Base-by-base conservation (phyloP, 2,888 invertebrate genomes). In the Meiosimyza decipiens region DNA sequence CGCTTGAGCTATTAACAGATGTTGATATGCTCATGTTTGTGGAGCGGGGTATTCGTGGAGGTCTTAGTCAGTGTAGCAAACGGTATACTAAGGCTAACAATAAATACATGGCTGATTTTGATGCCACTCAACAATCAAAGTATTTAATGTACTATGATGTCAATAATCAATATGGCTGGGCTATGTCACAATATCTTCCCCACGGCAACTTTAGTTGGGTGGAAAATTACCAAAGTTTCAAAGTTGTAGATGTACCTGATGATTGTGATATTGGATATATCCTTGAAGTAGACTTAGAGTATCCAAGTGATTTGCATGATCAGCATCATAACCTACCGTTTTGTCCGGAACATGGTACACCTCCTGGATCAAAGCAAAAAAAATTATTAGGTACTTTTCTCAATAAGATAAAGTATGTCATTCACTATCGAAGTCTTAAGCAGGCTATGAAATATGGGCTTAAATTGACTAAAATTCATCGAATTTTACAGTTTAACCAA, bases 81-180 rank as follows among this genome's bases (percentile, higher is more conserved):
- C 55, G 55, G 15, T n/a, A 55, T n/a, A 12, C 16, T 55, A 55
- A 55, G 6, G 55, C 55, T 12, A 15, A 55, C 18, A 55, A 55
- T 55, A 55, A 55, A 55, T 55, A 55, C 6, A 13, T 57, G 55
- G 3, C 18, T 18, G 55, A 22, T 3, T 57, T 11, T 18, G 13
- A 57, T 6, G 55, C 2, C 1, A 12, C 55, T 18, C 13, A 40
- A 13, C 55, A 47, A 11, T 55, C 57, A 6, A 80, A 76, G 13
- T 84, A 77, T 73, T 50, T 86, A 15, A 73, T 78, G 18, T 84
- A 83, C 71, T 76, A 82, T 6, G 84, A 84, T 77, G 79, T 79
- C 0, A 85, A 85, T 73, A 85, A 84, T 74, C 73, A 83, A n/a
- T 85, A 85, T 75, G 83, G 83, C 5, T 81, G 79, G 78, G 83